Conservation (phyloP, 2,113 vertebrate genomes). For the Anguilla japonica region DNA sequence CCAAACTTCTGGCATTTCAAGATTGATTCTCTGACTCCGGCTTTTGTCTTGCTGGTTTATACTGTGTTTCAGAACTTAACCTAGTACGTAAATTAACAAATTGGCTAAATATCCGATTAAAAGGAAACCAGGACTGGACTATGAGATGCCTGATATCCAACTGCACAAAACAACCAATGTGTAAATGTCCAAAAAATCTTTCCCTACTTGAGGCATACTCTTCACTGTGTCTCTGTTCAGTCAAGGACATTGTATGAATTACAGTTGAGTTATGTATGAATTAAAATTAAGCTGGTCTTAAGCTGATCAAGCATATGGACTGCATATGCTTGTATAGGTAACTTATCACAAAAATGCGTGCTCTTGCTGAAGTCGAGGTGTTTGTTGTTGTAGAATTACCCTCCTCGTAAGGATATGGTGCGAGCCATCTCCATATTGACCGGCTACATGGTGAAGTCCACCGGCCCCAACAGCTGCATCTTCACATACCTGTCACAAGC, state of each 20-base stretch:
- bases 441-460: slow-evolving; percentile 67
- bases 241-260: background rate
- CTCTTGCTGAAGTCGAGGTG: slow-evolving; percentile 1
- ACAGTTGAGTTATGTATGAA: background rate
- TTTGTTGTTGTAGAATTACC: slow-evolving; percentile 61
- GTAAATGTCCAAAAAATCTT: background rate
- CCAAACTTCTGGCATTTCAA: no score
- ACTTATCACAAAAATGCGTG: background rate
- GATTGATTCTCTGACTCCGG: no score
- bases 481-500: slow-evolving; percentile 79
- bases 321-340: no score
- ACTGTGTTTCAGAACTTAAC: no score
- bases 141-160: background rate
- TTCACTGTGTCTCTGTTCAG: background rate
- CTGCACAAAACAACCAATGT: background rate
- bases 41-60: no score
- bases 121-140: no score
- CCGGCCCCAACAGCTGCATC: slow-evolving; percentile 69
- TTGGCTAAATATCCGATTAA: no score
- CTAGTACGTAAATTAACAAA: no score
- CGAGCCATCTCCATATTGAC: slow-evolving; percentile 74
- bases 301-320: background rate
- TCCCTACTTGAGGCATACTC: background rate
- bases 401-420: slow-evolving; percentile 67
- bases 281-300: no score